Conservation (phyloP, 1,140 invertebrate genomes). For the Magallana gigas region DNA sequence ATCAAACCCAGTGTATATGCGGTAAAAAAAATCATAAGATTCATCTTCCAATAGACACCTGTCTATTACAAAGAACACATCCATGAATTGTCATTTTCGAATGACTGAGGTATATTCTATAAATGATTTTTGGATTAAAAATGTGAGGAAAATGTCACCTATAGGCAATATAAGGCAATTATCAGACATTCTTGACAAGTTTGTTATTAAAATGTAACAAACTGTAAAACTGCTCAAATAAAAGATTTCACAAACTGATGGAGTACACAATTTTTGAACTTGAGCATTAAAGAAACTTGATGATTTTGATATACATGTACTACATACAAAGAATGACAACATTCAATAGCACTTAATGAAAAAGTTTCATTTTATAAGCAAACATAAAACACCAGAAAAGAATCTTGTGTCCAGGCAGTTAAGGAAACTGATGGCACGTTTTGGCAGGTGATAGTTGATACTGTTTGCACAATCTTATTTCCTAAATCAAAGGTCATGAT, state of each 20-base stretch:
- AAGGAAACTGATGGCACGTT: constrained; percentile 1
- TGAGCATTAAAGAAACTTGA: constrained; percentile 32
- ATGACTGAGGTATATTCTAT: not conserved
- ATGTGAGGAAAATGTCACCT: no score
- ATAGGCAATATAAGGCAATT: no score
- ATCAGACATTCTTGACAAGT: no score
- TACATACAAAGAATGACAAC: not conserved
- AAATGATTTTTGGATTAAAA: no score
- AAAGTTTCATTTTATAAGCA: not conserved
- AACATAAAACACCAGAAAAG: constrained; percentile 15
- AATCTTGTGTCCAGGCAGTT: not conserved
- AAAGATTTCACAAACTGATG: no score
- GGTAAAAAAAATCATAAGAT: not conserved
- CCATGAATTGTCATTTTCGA: not conserved
- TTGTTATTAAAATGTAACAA: no score
- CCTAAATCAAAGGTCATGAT: not conserved
- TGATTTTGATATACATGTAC: no score
- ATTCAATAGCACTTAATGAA: constrained; percentile 5
- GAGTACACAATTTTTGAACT: not conserved
- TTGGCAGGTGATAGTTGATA: constrained; percentile 3
- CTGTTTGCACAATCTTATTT: not conserved
- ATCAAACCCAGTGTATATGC: constrained; percentile 1
- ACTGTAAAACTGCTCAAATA: no score
- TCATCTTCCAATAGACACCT: not conserved
- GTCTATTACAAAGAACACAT: constrained; percentile 15